Evolutionary conservation across 1,140 invertebrate species (phyloP).

Genomic region (Drosophila arawakana): DNA sequence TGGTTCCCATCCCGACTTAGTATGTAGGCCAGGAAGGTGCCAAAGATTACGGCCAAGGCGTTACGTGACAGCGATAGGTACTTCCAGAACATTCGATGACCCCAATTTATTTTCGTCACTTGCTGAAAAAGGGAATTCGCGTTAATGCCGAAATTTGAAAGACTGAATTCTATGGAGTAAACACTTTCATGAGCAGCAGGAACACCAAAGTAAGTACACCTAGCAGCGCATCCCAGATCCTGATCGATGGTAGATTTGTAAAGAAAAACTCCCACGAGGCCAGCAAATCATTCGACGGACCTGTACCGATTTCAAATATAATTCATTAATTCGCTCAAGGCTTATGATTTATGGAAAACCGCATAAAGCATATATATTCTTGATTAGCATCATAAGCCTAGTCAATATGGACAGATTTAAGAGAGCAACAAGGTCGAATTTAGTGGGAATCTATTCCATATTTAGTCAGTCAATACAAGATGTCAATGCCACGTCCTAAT

Average conservation of each 20-base stretch:
- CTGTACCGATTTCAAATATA: slow-evolving; percentile 27
- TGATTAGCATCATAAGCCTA: too few species aligned
- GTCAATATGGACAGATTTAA: too few species aligned
- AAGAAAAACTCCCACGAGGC: slow-evolving; percentile 86
- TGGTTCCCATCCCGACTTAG: slow-evolving; percentile 85
- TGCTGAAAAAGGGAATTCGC: slow-evolving; percentile 86
- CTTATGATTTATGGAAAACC: too few species aligned
- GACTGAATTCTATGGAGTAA: background rate
- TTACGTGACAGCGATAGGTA: slow-evolving; percentile 92
- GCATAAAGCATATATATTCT: too few species aligned
- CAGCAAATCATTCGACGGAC: slow-evolving; percentile 86
- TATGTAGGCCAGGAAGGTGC: slow-evolving; percentile 88
- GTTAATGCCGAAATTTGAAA: slow-evolving; percentile 26
- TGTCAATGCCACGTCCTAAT: too few species aligned
- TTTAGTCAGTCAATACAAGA: too few species aligned
- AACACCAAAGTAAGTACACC: slow-evolving; percentile 86
- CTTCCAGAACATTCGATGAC: slow-evolving; percentile 89
- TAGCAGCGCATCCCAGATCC: slow-evolving; percentile 86
- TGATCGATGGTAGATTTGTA: slow-evolving; percentile 84
- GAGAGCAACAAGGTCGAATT: too few species aligned
- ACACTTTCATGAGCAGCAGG: slow-evolving; percentile 87
- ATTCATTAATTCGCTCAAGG: too few species aligned
- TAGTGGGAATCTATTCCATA: too few species aligned
- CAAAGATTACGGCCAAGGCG: slow-evolving; percentile 90
- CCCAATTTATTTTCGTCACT: slow-evolving; percentile 86